Evolutionary conservation across 2,113 vertebrate species (phyloP).

Genomic region (Electrona antarctica): DNA sequence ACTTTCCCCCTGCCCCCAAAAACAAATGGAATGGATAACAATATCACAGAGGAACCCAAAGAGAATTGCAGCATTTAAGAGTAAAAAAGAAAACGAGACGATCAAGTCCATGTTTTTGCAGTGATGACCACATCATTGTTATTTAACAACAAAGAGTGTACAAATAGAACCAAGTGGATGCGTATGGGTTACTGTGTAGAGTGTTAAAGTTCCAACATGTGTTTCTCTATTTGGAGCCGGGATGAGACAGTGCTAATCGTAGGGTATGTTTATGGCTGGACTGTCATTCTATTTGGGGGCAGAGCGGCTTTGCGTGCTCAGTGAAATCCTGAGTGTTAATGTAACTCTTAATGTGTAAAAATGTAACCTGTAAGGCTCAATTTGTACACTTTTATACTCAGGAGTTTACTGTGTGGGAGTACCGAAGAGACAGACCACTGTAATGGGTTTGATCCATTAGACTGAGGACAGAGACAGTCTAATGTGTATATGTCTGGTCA

Average conservation of each 20-base stretch:
- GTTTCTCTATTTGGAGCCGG: constrained; percentile 42
- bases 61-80: constrained; percentile 32
- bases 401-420: neutral
- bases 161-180: constrained; percentile 3
- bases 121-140: neutral
- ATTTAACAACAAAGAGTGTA: neutral
- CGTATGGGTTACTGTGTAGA: constrained; percentile 9
- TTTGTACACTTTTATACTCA: too few relatives aligned
- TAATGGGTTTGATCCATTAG: constrained; percentile 66
- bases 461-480: constrained; percentile 60
- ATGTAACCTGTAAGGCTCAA: too few relatives aligned
- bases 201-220: neutral
- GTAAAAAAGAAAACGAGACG: neutral
- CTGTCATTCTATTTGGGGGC: constrained; percentile 55
- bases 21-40: constrained; percentile 17
- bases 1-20: constrained; percentile 47
- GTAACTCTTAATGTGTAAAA: too few relatives aligned
- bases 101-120: neutral
- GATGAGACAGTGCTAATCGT: constrained; percentile 71
- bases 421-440: constrained; percentile 40
- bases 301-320: too few relatives aligned
- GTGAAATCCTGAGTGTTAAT: too few relatives aligned
- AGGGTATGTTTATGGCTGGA: constrained; percentile 50
- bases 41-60: constrained; percentile 17
- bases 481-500: constrained; percentile 39